Evolutionary conservation across 2,797 vertebrate species (phyloP), one percentile per base, ranked within the genome.

Genomic region (Ctenosaura bakeri): DNA sequence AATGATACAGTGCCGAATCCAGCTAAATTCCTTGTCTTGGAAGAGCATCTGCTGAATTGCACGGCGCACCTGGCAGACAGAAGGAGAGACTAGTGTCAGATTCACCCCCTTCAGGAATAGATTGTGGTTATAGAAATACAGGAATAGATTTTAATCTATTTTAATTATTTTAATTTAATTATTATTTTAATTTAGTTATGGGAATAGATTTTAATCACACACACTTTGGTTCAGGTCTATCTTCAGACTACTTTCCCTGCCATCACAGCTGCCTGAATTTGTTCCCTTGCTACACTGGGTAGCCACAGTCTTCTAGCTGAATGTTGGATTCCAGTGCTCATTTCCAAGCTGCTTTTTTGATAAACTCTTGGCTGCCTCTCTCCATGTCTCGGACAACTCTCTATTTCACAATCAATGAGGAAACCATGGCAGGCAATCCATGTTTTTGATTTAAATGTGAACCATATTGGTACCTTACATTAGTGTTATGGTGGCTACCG

Each of bases 11-110:
- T 99, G 99, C 88, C 98, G 98, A 91, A 98, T 90, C 99, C 99
- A 99, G 95, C 96, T 98, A 96, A 99, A 99, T 88, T 98, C 96
- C 95, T 98, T 98, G 91, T 98, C 97, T 91, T 98, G 98, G 94
- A 99, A 99, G 8, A 98, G 35, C 98, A 99, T 99, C 77, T 99
- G 98, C 96, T 98, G 98, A 95, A 99, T 98, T 95, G 99, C 99
- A 29, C 98, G 97, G 6, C 99, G 98, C 56, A 99, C 99, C 99
- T 99, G 95, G 62, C 9, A 24, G 32, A 85, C 50, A 56, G 3
- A 2, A 66, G 71, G 22, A 82, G 13, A 62, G 62, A 35, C 18
- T n/a, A 56, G 20, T 46, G 64, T 74, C 42, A 90, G 77, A 46
- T 54, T 56, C 32, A 6, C 66, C 66, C 24, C 2, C 26, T 85